Base-by-base conservation (phyloP, 2,797 vertebrate genomes). In the Eidolon dupreanum region DNA sequence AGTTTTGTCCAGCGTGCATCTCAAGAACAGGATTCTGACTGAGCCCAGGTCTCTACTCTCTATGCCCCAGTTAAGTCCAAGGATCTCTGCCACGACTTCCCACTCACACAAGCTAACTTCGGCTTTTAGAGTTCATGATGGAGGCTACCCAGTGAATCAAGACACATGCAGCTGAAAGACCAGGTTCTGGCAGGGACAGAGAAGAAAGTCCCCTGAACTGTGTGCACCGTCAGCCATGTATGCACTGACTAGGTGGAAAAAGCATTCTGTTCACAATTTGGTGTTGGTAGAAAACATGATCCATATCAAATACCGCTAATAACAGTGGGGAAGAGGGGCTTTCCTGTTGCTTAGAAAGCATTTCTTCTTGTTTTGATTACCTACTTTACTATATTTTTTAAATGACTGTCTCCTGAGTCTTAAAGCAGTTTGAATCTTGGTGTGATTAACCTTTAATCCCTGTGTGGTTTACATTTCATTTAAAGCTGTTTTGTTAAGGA, bases 371-470 rank as follows among this genome's bases (percentile, higher is more conserved):
- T 38, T 36, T 85, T 65, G 55, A 77, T 74, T 77, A 75, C 15
- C 53, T 51, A 22, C 12, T 87, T 90, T 31, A 88, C 53, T 71
- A 2, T 28, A 31, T 49, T 59, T 90, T 86, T 84, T 17, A 78
- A 89, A 87, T 83, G 77, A 33, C 28, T 83, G 82, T 95, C 41
- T 73, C 49, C 59, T 59, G 74, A 93, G 86, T 73, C 43, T 59
- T 57, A 57, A 33, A 53, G 24, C 33, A 70, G 28, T 81, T 95
- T 88, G 93, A 89, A 57, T 68, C 59, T 87, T 53, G 22, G 2
- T 57, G 81, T 87, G 17, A 46, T 78, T 95, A 75, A 38, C 49
- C 31, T 96, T 82, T 86, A 65, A 84, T 36, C 81, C 16, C 43
- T 10, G 5, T 20, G 41, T 28, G 31, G 43, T 79, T 89, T 85